Percentiles rank a stretch among this genome's conserved stretches.
phyloP scores from a whole-genome alignment of 92 coral and sea anemone genomes.

The Palythoa grandiflora region DNA sequence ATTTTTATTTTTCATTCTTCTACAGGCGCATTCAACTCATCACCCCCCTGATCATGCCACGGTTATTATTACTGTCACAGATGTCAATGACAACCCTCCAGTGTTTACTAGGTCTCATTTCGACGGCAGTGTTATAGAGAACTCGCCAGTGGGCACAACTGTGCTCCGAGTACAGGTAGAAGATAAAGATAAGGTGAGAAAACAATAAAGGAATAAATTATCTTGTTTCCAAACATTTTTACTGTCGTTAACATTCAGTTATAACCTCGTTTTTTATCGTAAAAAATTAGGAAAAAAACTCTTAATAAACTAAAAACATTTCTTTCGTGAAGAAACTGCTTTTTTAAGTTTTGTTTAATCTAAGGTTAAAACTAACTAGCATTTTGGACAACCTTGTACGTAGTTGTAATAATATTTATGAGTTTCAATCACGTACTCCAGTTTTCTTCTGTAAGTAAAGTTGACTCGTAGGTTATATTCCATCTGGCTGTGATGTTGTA shows the following conservation, averaged over 20 bases:
- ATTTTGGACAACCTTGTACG: no score
- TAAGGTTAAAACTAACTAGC: no score
- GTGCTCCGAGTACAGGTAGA: conserved; percentile 80
- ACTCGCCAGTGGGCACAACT: conserved; percentile 66
- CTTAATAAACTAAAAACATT: no score
- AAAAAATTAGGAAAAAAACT: no score
- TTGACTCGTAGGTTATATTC: no score
- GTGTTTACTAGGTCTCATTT: conserved; percentile 62
- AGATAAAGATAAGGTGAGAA: conserved; percentile 80
- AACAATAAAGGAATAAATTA: neutral
- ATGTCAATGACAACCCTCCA: conserved; percentile 83
- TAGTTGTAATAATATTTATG: no score
- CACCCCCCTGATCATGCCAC: conserved; percentile 84
- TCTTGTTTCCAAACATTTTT: neutral
- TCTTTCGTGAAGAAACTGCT: no score
- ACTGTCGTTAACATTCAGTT: neutral
- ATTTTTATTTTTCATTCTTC: neutral
- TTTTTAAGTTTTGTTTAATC: no score
- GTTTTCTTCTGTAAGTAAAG: no score
- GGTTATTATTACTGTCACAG: conserved; percentile 69
- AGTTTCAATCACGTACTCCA: no score
- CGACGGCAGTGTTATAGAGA: conserved; percentile 68
- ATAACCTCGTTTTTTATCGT: no score
- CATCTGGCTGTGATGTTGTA: no score
- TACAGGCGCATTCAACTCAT: conserved; percentile 72